These are phyloP conservation scores for Valencia hispanica DNA, from an alignment of 2,797 vertebrate species.

Conservation along the genomic window DNA sequence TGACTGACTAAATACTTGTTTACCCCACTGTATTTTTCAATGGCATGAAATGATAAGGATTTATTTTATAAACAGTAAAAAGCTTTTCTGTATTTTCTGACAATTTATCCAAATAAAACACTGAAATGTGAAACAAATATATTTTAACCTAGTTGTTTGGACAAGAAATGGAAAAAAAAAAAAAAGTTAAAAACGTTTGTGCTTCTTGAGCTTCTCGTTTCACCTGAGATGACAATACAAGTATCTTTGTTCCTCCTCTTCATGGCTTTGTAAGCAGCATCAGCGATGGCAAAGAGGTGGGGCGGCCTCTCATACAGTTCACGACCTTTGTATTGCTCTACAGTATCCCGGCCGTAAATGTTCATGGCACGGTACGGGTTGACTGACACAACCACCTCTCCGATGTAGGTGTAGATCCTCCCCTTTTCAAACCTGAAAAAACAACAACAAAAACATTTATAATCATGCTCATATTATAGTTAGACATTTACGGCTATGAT, in stretches of 20 bases:
- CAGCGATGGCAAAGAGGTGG: slow-evolving; percentile 96
- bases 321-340: slow-evolving; percentile 95
- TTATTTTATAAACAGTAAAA: slow-evolving; percentile 23
- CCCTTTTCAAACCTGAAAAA: slow-evolving; percentile 93
- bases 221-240: slow-evolving; percentile 98
- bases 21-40: no score
- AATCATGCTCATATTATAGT: not conserved
- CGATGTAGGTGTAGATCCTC: slow-evolving; percentile 95
- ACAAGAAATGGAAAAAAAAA: not conserved
- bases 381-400: slow-evolving; percentile 96
- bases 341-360: slow-evolving; percentile 91
- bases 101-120: not conserved
- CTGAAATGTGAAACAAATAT: not conserved
- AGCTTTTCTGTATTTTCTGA: not conserved
- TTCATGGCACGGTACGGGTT: slow-evolving; percentile 96
- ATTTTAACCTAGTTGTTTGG: not conserved
- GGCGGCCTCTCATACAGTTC: slow-evolving; percentile 97
- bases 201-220: slow-evolving; percentile 24
- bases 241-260: slow-evolving; percentile 98
- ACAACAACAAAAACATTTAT: not conserved
- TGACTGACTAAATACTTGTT: no score
- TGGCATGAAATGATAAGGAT: not conserved
- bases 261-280: slow-evolving; percentile 99
- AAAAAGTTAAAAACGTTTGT: not conserved
- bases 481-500: not conserved